These are phyloP conservation scores for Lagria hirta DNA, from an alignment of 2,888 invertebrate genomes.

Conservation along the genomic window DNA sequence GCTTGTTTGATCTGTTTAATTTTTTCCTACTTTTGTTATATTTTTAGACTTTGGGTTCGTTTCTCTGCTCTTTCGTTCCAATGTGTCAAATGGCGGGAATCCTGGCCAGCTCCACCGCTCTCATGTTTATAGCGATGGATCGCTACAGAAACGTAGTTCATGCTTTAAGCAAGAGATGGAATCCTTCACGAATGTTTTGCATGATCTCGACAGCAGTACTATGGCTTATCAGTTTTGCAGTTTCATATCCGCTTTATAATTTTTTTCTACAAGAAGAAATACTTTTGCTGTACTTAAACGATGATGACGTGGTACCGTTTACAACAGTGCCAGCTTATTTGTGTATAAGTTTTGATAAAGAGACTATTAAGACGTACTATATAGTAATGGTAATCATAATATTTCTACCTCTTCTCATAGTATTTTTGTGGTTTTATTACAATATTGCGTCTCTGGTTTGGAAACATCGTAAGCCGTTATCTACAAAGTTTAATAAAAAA, in stretches of 20 bases:
- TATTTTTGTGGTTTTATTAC: constrained; percentile 57
- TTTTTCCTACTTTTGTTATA: too few relatives aligned
- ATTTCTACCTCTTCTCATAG: constrained; percentile 55
- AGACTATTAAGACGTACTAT: constrained; percentile 40
- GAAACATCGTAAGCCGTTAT: constrained; percentile 52
- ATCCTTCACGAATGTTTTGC: constrained; percentile 51
- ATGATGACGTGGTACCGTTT: too few relatives aligned
- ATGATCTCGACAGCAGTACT: constrained; percentile 44
- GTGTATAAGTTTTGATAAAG: constrained; percentile 40
- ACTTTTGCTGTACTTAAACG: neutral
- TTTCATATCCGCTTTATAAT: constrained; percentile 48
- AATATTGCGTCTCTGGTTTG: constrained; percentile 58
- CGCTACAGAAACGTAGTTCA: constrained; percentile 58
- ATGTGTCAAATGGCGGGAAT: constrained; percentile 57
- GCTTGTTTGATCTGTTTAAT: too few relatives aligned
- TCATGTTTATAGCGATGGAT: constrained; percentile 60
- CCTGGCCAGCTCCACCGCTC: constrained; percentile 57
- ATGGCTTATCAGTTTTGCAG: constrained; percentile 52
- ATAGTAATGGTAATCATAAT: constrained; percentile 47
- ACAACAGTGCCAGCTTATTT: constrained; percentile 33
- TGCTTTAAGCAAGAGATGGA: constrained; percentile 54
- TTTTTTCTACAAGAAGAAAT: constrained; percentile 41
- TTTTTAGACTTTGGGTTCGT: constrained; percentile 53
- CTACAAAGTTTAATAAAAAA: constrained; percentile 23
- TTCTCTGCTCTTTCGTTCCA: constrained; percentile 58